Evolutionary conservation across 2,888 invertebrate species (phyloP).

Genomic region (Limnephilus rhombicus): DNA sequence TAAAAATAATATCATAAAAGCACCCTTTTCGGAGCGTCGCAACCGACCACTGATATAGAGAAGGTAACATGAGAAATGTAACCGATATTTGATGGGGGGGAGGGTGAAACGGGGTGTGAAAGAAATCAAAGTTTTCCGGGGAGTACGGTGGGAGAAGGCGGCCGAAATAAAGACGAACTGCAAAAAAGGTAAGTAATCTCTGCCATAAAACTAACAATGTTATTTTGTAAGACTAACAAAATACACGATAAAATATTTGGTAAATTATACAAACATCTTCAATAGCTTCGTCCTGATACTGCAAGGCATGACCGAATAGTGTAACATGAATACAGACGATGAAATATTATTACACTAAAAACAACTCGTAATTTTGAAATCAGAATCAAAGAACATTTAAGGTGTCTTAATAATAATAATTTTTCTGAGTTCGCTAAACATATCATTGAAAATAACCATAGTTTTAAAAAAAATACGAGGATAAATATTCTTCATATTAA

Average conservation of each 20-base stretch:
- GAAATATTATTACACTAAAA: no score
- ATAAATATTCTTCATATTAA: no score
- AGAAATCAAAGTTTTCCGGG: not conserved
- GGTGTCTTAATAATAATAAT: no score
- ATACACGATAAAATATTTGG: not conserved
- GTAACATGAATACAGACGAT: no score
- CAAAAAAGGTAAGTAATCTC: not conserved
- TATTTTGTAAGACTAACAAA: not conserved
- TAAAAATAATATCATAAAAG: not conserved
- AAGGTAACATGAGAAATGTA: slow-evolving; percentile 47
- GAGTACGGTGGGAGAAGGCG: not conserved
- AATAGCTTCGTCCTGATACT: no score
- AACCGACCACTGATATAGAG: slow-evolving; percentile 1
- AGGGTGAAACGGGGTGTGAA: not conserved
- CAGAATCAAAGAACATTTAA: no score
- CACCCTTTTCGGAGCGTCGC: not conserved
- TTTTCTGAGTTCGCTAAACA: no score
- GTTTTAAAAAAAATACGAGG: no score
- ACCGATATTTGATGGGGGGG: slow-evolving; percentile 34
- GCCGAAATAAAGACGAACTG: not conserved
- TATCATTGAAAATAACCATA: no score
- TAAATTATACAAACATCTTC: not conserved
- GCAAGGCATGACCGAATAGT: no score
- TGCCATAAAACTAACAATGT: not conserved
- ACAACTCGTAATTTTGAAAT: no score